Percentiles rank a stretch among this genome's conserved stretches.
phyloP scores from a whole-genome alignment of 2,888 invertebrate genomes.

The Plutella xylostella region DNA sequence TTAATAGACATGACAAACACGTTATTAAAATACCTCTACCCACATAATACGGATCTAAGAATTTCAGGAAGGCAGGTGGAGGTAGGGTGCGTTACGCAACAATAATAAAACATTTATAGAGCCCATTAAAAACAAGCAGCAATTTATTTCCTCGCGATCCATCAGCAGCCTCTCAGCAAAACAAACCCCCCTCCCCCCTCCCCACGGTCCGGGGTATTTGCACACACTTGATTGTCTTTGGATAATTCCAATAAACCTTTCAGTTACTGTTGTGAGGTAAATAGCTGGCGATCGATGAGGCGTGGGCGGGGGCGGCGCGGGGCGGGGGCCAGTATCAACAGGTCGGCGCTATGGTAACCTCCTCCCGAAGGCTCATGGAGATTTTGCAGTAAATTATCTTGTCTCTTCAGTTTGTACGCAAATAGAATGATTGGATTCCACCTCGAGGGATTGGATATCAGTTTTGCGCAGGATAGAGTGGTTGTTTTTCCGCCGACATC shows the following conservation, averaged over 20 bases:
- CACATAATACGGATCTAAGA: too few relatives aligned
- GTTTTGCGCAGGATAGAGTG: not conserved
- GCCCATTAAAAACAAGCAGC: too few relatives aligned
- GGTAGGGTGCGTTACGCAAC: too few relatives aligned
- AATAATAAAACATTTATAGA: too few relatives aligned
- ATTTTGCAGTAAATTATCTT: constrained; percentile 25
- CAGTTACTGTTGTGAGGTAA: constrained; percentile 1
- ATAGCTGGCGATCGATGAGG: not conserved
- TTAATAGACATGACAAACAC: too few relatives aligned
- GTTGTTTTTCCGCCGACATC: not conserved
- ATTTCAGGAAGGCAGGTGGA: too few relatives aligned
- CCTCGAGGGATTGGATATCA: not conserved
- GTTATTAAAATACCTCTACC: too few relatives aligned
- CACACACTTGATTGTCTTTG: constrained; percentile 6
- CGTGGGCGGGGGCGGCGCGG: not conserved
- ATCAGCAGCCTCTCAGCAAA: too few relatives aligned
- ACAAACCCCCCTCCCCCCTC: not conserved
- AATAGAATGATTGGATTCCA: not conserved
- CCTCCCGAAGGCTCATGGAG: constrained; percentile 18
- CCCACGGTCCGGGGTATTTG: constrained; percentile 1
- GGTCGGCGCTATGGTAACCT: constrained; percentile 23
- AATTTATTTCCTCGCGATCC: too few relatives aligned
- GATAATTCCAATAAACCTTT: constrained; percentile 6
- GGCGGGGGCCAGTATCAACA: constrained; percentile 2
- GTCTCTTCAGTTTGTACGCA: constrained; percentile 16